Evolutionary conservation across 1,140 invertebrate species (phyloP).

Genomic region (Hylyphantes graminicola): DNA sequence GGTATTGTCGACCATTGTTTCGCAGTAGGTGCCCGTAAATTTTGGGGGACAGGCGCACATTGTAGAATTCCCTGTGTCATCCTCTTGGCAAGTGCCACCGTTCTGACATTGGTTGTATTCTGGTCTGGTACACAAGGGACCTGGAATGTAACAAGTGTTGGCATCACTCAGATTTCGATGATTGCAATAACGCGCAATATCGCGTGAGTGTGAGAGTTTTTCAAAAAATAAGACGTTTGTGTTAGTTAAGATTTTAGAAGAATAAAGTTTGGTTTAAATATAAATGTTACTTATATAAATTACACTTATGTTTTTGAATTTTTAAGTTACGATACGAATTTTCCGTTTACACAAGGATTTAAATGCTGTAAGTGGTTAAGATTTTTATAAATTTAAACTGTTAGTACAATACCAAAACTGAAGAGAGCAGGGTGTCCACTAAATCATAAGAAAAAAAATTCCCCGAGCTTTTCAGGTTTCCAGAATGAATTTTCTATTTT

Average conservation of each 20-base stretch:
- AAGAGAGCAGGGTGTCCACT: too few species aligned
- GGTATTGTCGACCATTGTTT: slow-evolving; percentile 64
- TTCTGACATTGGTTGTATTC: slow-evolving; percentile 65
- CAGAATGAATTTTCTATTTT: too few species aligned
- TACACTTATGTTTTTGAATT: too few species aligned
- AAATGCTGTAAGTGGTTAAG: too few species aligned
- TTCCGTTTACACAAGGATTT: too few species aligned
- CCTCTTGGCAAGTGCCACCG: slow-evolving; percentile 70
- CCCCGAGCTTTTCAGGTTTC: too few species aligned
- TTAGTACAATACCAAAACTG: too few species aligned
- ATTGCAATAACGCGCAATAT: not conserved
- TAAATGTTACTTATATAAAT: too few species aligned
- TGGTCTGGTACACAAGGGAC: slow-evolving; percentile 68
- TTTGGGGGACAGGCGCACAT: slow-evolving; percentile 71
- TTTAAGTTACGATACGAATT: too few species aligned
- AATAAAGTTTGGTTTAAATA: not conserved
- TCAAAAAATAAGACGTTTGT: not conserved
- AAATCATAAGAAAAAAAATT: too few species aligned
- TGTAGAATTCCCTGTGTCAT: slow-evolving; percentile 65
- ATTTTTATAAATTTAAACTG: too few species aligned
- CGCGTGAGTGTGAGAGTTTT: not conserved
- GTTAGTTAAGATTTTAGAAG: not conserved
- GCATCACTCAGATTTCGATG: too few species aligned
- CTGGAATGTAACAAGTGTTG: slow-evolving; percentile 5
- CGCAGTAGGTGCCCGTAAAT: slow-evolving; percentile 66